Evolutionary conservation across 2,113 vertebrate species (phyloP).

Genomic region (Misgurnus mizolepis): DNA sequence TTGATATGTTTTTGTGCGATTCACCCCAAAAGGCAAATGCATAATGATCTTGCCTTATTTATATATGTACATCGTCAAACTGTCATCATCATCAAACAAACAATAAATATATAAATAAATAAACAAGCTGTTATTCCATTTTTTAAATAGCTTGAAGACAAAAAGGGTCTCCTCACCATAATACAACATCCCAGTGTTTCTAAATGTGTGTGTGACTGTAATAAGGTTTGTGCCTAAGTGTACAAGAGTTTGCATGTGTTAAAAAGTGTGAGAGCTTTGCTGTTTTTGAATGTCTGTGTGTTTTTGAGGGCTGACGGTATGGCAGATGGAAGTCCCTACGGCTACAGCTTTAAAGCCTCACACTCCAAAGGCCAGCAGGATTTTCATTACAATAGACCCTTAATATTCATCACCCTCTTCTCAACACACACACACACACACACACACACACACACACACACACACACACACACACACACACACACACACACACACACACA

Average conservation of each 20-base stretch:
- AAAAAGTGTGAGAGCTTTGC: constrained; percentile 29
- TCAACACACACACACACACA: constrained; percentile 33
- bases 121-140: background rate
- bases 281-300: constrained; percentile 45
- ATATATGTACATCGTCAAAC: constrained; percentile 12
- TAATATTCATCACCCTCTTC: constrained; percentile 79
- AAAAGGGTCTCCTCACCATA: background rate
- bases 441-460: background rate
- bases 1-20: background rate
- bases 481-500: background rate
- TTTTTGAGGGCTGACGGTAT: constrained; percentile 58
- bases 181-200: background rate
- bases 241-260: constrained; percentile 13
- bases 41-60: background rate
- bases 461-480: background rate
- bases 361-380: constrained; percentile 71
- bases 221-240: constrained; percentile 27
- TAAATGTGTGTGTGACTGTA: constrained; percentile 25
- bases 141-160: background rate
- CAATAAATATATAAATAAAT: background rate
- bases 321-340: constrained; percentile 79
- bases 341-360: constrained; percentile 72
- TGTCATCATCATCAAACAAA: background rate
- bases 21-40: background rate
- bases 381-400: constrained; percentile 80